phyloP scores from a whole-genome alignment of 1,140 invertebrate species.

The Leptopilina boulardi region DNA sequence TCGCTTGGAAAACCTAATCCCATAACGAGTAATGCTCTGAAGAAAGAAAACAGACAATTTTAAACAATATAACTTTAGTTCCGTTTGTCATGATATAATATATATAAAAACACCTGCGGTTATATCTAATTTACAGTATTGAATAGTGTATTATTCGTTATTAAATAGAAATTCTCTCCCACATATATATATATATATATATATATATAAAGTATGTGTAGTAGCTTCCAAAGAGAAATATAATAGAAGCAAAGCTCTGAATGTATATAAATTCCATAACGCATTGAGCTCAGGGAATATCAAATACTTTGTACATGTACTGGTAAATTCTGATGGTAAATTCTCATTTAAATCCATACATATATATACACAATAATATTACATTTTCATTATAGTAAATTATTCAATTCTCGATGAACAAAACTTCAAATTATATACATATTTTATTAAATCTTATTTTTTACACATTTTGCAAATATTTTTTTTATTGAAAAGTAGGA shows the following conservation, averaged over 20 bases:
- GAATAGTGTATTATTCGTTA: not conserved
- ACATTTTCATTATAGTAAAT: not conserved
- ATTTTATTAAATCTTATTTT: too few relatives aligned
- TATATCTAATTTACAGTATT: not conserved
- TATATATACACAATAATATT: not conserved
- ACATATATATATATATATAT: too few relatives aligned
- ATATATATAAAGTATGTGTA: not conserved
- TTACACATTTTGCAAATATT: too few relatives aligned
- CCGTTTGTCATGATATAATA: not conserved
- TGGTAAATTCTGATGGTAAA: not conserved
- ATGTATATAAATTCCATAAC: slow-evolving; percentile 8
- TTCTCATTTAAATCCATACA: not conserved
- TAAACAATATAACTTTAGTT: too few relatives aligned
- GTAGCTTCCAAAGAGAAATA: not conserved
- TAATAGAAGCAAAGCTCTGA: not conserved
- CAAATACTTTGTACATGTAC: not conserved
- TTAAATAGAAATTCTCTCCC: slow-evolving; percentile 8
- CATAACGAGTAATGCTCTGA: not conserved
- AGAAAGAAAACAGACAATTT: not conserved
- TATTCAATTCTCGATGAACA: not conserved
- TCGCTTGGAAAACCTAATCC: not conserved
- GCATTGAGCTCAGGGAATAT: not conserved
- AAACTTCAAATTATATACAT: not conserved
- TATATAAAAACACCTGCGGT: not conserved
- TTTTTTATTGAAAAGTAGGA: too few relatives aligned